Evolutionary conservation across 2,888 invertebrate species (phyloP).

Genomic region (Pyrocoelia pectoralis): DNA sequence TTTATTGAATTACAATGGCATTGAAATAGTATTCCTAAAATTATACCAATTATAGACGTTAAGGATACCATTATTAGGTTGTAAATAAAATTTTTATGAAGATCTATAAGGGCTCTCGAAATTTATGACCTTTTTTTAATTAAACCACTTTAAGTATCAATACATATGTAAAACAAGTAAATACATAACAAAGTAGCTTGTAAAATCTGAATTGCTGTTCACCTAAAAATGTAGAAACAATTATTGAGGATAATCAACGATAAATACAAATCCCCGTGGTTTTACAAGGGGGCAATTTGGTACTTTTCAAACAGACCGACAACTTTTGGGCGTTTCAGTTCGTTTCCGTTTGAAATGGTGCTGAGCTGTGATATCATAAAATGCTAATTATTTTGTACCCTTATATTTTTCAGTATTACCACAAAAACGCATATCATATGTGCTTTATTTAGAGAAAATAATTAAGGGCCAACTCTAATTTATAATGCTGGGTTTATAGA

Average conservation of each 20-base stretch:
- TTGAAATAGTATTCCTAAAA: too few relatives aligned
- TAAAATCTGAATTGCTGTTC: constrained; percentile 8
- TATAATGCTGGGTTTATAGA: too few relatives aligned
- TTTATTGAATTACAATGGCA: too few relatives aligned
- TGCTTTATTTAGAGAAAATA: too few relatives aligned
- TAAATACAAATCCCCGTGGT: constrained; percentile 45
- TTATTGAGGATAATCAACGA: constrained; percentile 42
- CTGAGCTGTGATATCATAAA: constrained; percentile 43
- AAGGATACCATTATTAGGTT: too few relatives aligned
- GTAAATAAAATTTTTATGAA: background rate
- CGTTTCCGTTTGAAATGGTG: constrained; percentile 47
- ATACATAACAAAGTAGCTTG: constrained; percentile 12
- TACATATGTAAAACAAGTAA: constrained; percentile 12
- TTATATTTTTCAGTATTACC: constrained; percentile 24
- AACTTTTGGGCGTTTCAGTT: constrained; percentile 43
- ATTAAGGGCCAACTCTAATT: too few relatives aligned
- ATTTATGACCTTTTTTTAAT: background rate
- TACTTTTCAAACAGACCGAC: constrained; percentile 38
- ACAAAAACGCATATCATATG: constrained; percentile 41
- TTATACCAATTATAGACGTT: too few relatives aligned
- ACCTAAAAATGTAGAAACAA: constrained; percentile 35
- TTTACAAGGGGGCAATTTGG: constrained; percentile 45
- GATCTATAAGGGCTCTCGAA: constrained; percentile 4
- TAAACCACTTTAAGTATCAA: constrained; percentile 12
- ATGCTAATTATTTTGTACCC: constrained; percentile 48